Evolutionary conservation across 2,797 vertebrate genomes (phyloP), one percentile per base, ranked within the genome.

Genomic region (Philypnodon macrostomus): DNA sequence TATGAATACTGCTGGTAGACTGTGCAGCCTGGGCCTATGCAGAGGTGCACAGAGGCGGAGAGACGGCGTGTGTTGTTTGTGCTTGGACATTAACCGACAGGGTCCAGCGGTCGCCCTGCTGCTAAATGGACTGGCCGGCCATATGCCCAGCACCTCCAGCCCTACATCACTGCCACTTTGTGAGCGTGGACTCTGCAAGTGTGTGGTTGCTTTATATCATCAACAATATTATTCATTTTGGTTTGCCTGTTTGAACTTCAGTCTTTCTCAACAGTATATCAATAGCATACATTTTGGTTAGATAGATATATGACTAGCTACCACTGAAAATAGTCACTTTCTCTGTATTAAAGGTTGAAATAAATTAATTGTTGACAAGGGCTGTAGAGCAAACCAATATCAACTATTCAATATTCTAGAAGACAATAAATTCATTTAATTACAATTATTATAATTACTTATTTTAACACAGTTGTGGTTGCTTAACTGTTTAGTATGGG

Each of bases 51-150:
- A 50, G 46, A 49, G 30, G 45, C 51, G 47, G 27, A 44, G 32
- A 59, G 73, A 56, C 26, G 53, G 75, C 75, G 80, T 75, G 79
- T 46, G 39, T 55, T 70, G 62, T 70, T 67, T 74, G 61, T 83
- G 74, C 80, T 76, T 66, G 83, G 82, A 89, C 89, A 90, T 86
- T 90, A 87, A 89, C 88, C 84, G 84, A 90, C 87, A 88, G 86
- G 88, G 85, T 90, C 87, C 88, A 83, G 81, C 73, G 70, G 80
- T 79, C 73, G 66, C 66, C 88, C 90, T 87, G 90, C 89, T 89
- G 89, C 67, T 90, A 89, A 89, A 91, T 90, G 87, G 87, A 86
- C 88, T 84, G 82, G 75, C 82, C 79, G 53, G 85, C 90, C 90
- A 91, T 89, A 91, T 90, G 89, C 87, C 84, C 85, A 73, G 67